Evolutionary conservation across 2,113 vertebrate species (phyloP), one percentile per base, ranked within the genome.

Genomic region (Antennarius striatus): DNA sequence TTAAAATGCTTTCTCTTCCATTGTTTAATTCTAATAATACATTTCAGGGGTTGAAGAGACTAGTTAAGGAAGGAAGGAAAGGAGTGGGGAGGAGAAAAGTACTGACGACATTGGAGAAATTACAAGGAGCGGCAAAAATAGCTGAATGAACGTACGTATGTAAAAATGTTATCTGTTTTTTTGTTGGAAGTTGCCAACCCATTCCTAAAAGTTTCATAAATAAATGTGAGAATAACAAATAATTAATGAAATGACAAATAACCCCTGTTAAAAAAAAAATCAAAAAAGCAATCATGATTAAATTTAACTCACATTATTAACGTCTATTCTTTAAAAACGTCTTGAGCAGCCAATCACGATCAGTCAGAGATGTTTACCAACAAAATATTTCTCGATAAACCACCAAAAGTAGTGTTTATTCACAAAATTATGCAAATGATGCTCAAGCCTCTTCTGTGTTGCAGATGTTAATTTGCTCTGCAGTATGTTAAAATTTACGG

Each of bases 1-100:
- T 91, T 90, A 81, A 79, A 74, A 73, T 81, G 86, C 80, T 75
- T 66, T 22, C 84, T 73, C 73, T 68, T 72, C 84, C 84, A 81
- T 84, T 87, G 82, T 90, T 87, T 72, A 73, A 79, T 79, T 64
- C 84, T 89, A 89, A 90, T 89, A 86, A 86, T 75, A 88, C 77
- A 78, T 82, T 86, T 77, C 77, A 86, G 71, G 47, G 67, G 77
- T 63, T 79, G 72, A 84, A 74, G 78, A 78, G 80, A 73, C 75
- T 49, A 64, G 79, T 80, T 83, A 71, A 77, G 64, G 50, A 55
- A 80, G 83, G 87, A 86, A 87, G 84, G 63, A 85, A 75, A 79
- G 64, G 65, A 58, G 16, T 6, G 14, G 57, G 75, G 63, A 83
- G 79, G 73, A 80, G 58, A 52, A 77, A 78, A 61, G 47, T 30